Evolutionary conservation across 2,113 vertebrate species (phyloP), one percentile per base, ranked within the genome.

Genomic region (Rallus limicola): DNA sequence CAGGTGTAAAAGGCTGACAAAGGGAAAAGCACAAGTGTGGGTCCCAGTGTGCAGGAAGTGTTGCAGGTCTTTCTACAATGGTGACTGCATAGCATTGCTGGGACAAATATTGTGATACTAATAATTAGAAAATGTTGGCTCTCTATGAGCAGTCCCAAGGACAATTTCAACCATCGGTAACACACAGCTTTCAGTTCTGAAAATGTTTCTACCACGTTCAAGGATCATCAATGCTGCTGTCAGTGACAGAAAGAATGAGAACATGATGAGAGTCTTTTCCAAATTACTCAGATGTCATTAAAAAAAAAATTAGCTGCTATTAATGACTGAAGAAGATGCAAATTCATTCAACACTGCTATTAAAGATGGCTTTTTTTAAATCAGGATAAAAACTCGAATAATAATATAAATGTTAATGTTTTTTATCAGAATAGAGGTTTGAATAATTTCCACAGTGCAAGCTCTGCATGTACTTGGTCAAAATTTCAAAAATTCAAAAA

Each of bases 391-490:
- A 53, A 26, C 10, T 16, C 46, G 29, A 69, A 16, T 31, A 74
- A 52, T 68, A 59, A 53, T 24, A 18, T 8, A 55, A 44, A 67
- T 18, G 36, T 12, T 31, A 36, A 14, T 36, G 17, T 11, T 34
- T 56, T 67, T 44, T 65, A 53, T 23, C 62, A 77, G 40, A 83
- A 53, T 53, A 53, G 26, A 79, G 21, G 48, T 29, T 17, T 26
- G 50, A 80, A 23, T 68, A 56, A 85, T 83, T 71, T 29, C 50
- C 33, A 56, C 34, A 52, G 38, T 40, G 53, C 53, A 77, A 81
- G 34, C 55, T 65, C 31, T 40, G n/a, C 0, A 0, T 31, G 19
- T 46, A 68, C 60, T 82, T n/a, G n/a, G n/a, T n/a, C n/a, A n/a
- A n/a, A n/a, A n/a, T n/a, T n/a, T n/a, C n/a, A n/a, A n/a, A n/a